phyloP scores from a whole-genome alignment of 2,888 invertebrate genomes.

The Tipula vernalis region DNA sequence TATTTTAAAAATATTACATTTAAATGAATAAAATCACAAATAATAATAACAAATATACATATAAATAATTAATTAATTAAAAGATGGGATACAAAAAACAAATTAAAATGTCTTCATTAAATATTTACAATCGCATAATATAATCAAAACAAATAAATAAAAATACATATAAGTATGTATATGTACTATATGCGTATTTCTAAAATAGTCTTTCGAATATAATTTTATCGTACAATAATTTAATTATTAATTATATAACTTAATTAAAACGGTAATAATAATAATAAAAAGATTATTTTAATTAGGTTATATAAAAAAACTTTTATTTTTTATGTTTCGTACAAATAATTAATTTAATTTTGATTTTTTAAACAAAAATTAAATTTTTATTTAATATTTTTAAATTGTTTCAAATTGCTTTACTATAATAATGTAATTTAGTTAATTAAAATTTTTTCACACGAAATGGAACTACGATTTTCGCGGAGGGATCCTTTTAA shows the following conservation, averaged over 20 bases:
- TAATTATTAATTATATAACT: background rate
- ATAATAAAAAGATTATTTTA: background rate
- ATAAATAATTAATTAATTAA: background rate
- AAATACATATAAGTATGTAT: background rate
- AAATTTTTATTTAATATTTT: background rate
- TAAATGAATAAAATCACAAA: background rate
- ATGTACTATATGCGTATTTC: background rate
- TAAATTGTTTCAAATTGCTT: background rate
- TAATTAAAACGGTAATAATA: background rate
- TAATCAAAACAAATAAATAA: background rate
- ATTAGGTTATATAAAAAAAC: background rate
- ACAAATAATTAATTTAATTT: background rate
- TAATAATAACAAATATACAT: background rate
- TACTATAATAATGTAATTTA: background rate
- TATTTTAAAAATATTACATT: background rate
- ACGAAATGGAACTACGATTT: background rate
- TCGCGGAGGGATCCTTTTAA: background rate
- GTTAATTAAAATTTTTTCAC: background rate
- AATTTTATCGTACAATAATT: background rate
- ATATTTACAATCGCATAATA: background rate
- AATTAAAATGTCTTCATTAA: background rate
- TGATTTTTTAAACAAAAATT: background rate
- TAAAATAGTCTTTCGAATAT: background rate
- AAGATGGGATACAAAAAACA: background rate
- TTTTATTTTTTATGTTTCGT: background rate